Base-by-base conservation (phyloP, 2,888 invertebrate genomes). In the Pristionchus exspectatus region DNA sequence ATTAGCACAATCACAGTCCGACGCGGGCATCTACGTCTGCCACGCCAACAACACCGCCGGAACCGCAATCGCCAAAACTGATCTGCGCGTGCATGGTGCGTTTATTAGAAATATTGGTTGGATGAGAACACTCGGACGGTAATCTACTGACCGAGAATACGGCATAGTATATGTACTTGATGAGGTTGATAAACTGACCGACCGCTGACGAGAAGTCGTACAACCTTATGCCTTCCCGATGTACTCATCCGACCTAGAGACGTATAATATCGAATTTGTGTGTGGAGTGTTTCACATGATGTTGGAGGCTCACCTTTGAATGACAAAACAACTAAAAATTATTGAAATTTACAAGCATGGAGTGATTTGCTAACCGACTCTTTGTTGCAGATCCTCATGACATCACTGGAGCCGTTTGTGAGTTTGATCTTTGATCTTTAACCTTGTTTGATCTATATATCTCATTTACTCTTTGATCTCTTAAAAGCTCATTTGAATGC, bases 21-120 rank as follows among this genome's bases (percentile, higher is more conserved):
- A 93, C 81, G 90, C 91, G 69, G 92, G 92, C 84, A 90, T 88
- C 69, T 93, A 93, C 88, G 88, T 84, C 27, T 93, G 92, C 87
- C 66, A 87, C 33, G 92, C 91, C 18, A 90, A 89, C 66, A 91
- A 91, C 66, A 88, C 90, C 66, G 92, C 91, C 21, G 92, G 92
- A 50, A 81, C 56, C 27, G 90, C 89, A 74, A 54, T 54, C n/a
- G 89, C 90, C 5, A 89, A 87, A 18, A 90, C 91, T 74, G 92
- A 92, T 21, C 89, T 93, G 74, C 88, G 90, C 44, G 92, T 93
- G n/a, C 89, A 91, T 14, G 92, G 92, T 92, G n/a, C 10, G 44
- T 50, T 50, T 50, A 50, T 10, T 3, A 9, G 44, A 12, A 50
- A 5, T 5, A 44, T 44, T 44, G 44, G 9, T 44, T 44, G 44